Base-by-base conservation (phyloP, 2,113 vertebrate species). In the Theristicus caerulescens region DNA sequence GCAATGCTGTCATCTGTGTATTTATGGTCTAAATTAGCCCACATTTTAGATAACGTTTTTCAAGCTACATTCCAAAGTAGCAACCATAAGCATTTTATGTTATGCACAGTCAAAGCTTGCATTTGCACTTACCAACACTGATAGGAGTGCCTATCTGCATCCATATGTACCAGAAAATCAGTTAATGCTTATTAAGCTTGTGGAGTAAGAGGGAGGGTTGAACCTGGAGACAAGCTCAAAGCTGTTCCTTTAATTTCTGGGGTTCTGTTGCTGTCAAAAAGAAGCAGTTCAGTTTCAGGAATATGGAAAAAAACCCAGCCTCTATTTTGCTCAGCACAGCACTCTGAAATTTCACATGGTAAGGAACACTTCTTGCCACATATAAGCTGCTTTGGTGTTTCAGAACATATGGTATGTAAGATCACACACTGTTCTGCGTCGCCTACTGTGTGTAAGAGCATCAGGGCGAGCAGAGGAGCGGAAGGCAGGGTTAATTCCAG, bases 351-450 rank as follows among this genome's bases (percentile, higher is more conserved):
- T 65, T 82, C 65, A 67, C 38, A 73, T 81, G 57, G 6, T 0
- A 0, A 55, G 70, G 10, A 85, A 25, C 13, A 44, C 16, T 89
- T 91, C 27, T 87, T 72, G 49, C 9, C 47, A 32, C 1, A 1
- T 81, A 26, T 52, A 91, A 85, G 27, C 42, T 89, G 40, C 25
- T 34, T 80, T 67, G 15, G 13, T 83, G 57, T 89, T 89, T 67
- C 34, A 40, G 71, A 90, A 67, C 78, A 94, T 90, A 83, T 46
- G 91, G 74, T 61, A 59, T 22, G 13, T 36, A 86, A 96, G 51
- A 95, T 81, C 44, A 69, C 89, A 80, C 29, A 32, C 29, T 92
- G 42, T 49, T 94, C 58, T 64, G 10, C 1, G 6, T 80, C 44
- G 93, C 55, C 51, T 91, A 40, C 65, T 1, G 4, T 21, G 62